Percentiles rank a stretch among this genome's conserved stretches.
phyloP scores from a whole-genome alignment of 2,113 vertebrate genomes.

The Engystomops pustulosus region DNA sequence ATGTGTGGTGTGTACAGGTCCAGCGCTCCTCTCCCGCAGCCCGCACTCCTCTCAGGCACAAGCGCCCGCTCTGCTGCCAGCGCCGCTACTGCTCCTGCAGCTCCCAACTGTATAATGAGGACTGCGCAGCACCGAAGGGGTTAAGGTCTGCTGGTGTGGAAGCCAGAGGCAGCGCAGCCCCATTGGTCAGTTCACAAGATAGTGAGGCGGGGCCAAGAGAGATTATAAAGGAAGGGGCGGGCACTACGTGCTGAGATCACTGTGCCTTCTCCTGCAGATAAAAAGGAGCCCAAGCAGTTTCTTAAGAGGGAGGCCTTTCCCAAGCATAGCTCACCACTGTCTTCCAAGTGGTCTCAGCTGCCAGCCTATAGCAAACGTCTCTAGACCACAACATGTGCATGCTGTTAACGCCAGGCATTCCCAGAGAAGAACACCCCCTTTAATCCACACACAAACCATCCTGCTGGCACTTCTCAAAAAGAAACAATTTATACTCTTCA shows the following conservation, averaged over 20 bases:
- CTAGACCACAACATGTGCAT: constrained; percentile 48
- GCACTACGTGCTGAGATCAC: background rate
- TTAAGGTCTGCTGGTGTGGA: no score
- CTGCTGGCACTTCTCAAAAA: background rate
- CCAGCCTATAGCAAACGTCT: constrained; percentile 3
- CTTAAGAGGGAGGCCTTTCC: background rate
- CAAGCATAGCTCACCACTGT: background rate
- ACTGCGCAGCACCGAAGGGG: no score
- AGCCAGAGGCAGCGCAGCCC: no score
- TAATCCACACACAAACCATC: background rate
- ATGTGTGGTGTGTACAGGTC: no score
- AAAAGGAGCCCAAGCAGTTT: background rate
- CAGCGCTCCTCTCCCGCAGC: no score
- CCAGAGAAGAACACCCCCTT: background rate
- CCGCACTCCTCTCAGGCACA: no score
- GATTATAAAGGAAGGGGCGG: no score
- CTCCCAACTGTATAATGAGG: no score
- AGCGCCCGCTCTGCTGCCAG: no score
- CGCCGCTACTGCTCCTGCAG: no score
- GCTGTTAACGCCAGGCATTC: constrained; percentile 30
- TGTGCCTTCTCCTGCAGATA: background rate
- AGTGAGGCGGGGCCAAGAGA: no score
- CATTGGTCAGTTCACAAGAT: no score
- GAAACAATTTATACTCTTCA: background rate
- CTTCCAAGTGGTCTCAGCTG: constrained; percentile 9